Base-by-base conservation (phyloP, 2,888 invertebrate species). In the Leucozona laternaria region DNA sequence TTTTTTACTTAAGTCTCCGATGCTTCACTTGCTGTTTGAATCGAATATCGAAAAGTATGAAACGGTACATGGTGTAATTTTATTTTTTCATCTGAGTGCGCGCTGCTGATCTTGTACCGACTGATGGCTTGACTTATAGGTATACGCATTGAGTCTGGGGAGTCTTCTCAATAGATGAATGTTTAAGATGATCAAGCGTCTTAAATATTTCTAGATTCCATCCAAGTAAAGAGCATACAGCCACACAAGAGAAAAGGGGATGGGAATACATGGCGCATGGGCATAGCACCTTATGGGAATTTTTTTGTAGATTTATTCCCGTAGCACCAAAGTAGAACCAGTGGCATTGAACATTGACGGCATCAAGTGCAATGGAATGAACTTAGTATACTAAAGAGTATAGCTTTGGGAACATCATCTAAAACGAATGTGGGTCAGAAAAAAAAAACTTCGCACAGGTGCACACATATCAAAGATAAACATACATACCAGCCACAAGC, bases 21-120 rank as follows among this genome's bases (percentile, higher is more conserved):
- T 34, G 37, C 50, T 45, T 68, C 50, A 50, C 66, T 66, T 53
- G 68, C n/a, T 70, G 55, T 40, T 57, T 40, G 62, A 53, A 48
- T 57, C 45, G 62, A 53, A 48, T 31, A 48, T 31, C 31, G 20
- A 48, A 48, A 66, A 68, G 40, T 17, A 64, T 58, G 57, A 79
- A 86, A 86, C 86, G 82, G 86, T 86, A 86, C 53, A 79, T 40
- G 64, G 86, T 86, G 86, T 86, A 86, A 66, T 40, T 72, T 70
- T 70, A n/a, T 62, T 50, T 48, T 75, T 64, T 50, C 15, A 31
- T 45, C 15, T 58, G 15, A 40, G 53, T 43, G 11, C 45, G 31
- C 10, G 8, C 57, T 50, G 53, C 17, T 64, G 64, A 43, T 62
- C 28, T 13, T 37, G 53, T 37, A 25, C 34, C 34, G 53, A 31